A percentile compares a stretch with the other conserved stretches of the same genome.
These are phyloP conservation scores for Nemotelus nigrinus DNA, from an alignment of 2,888 invertebrate genomes.

Conservation along the genomic window DNA sequence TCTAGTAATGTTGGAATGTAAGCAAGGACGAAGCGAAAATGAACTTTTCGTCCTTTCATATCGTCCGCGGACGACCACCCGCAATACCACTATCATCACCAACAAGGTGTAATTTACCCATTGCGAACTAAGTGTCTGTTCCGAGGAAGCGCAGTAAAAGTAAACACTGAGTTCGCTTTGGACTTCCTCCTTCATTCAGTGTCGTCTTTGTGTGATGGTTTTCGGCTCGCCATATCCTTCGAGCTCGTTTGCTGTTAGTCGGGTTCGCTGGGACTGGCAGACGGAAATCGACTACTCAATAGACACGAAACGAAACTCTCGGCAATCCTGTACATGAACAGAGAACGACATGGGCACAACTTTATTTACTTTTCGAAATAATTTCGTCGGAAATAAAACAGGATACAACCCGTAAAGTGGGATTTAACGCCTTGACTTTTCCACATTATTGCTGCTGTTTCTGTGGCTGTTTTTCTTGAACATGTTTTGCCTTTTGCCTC, in stretches of 20 bases:
- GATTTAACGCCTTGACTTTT: slow-evolving; percentile 38
- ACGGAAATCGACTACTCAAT: neutral
- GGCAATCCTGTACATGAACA: neutral
- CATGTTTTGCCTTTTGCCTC: neutral
- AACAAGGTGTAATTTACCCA: slow-evolving; percentile 22
- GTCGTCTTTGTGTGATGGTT: too few species aligned
- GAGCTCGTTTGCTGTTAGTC: too few species aligned
- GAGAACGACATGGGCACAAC: slow-evolving; percentile 10
- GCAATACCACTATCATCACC: neutral
- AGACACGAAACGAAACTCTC: neutral
- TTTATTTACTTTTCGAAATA: slow-evolving; percentile 38
- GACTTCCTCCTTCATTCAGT: too few species aligned
- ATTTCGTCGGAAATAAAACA: slow-evolving; percentile 36
- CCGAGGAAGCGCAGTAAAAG: neutral
- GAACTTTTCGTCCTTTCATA: neutral
- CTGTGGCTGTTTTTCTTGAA: neutral
- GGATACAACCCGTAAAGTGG: slow-evolving; percentile 34
- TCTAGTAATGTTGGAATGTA: neutral
- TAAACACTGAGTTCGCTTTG: neutral
- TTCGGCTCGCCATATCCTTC: too few species aligned
- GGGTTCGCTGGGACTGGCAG: neutral
- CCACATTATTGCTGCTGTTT: neutral
- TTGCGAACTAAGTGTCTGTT: slow-evolving; percentile 13
- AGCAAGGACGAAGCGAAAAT: neutral
- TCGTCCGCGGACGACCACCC: neutral